Evolutionary conservation across 2,797 vertebrate genomes (phyloP).

Genomic region (Premnoplex brunnescens): DNA sequence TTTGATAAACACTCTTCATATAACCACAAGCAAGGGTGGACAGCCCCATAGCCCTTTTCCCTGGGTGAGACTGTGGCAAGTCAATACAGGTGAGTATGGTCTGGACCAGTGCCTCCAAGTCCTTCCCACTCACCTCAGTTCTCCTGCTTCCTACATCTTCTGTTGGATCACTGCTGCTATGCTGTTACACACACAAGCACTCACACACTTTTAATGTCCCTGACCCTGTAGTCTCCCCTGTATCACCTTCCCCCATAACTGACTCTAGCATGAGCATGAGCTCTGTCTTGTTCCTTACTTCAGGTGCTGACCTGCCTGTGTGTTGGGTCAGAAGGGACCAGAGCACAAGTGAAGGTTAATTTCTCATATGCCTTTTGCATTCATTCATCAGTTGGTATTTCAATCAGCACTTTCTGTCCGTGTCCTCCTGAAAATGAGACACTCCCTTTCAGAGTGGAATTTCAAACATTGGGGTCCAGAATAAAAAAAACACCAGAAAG

Average conservation of each 20-base stretch:
- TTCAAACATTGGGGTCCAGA: neutral
- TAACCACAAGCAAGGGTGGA: neutral
- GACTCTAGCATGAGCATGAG: neutral
- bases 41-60: neutral
- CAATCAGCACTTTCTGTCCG: neutral
- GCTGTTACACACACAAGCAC: neutral
- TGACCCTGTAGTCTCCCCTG: neutral
- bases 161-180: neutral
- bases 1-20: neutral
- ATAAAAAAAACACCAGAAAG: neutral
- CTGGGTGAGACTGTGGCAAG: neutral
- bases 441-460: neutral
- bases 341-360: neutral
- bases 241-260: neutral
- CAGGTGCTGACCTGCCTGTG: too few relatives aligned
- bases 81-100: neutral
- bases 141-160: neutral
- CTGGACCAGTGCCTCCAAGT: neutral
- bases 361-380: neutral
- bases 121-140: neutral
- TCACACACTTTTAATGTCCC: neutral
- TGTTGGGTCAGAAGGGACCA: neutral
- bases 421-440: neutral
- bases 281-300: neutral
- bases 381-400: neutral